Conservation (phyloP, 2,797 vertebrate species). For the Coracias cyanogaster region DNA sequence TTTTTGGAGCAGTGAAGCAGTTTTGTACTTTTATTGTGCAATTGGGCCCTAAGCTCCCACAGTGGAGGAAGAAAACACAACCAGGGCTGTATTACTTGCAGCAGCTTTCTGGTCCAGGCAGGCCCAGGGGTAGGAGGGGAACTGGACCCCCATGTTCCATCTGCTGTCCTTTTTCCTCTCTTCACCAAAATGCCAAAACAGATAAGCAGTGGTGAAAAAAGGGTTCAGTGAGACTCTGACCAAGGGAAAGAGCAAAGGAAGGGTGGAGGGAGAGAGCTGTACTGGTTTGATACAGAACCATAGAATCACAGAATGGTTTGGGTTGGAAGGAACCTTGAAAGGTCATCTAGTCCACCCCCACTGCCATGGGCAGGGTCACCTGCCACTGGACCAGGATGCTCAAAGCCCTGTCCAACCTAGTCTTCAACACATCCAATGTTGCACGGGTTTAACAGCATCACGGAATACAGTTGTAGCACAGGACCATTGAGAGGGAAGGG, state of each 20-base stretch:
- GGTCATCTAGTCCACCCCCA: too few species aligned
- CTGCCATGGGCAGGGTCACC: background rate
- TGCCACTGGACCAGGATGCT: background rate
- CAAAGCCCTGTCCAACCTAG: background rate
- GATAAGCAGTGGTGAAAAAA: background rate
- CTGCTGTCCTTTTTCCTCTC: background rate
- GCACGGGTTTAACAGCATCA: background rate
- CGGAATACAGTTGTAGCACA: background rate
- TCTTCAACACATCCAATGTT: background rate
- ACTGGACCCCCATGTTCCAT: background rate
- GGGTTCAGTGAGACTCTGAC: background rate
- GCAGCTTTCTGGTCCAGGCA: background rate
- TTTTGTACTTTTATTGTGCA: background rate
- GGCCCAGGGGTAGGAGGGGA: background rate
- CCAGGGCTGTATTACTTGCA: background rate
- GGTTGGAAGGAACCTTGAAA: background rate
- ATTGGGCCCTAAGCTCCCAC: background rate
- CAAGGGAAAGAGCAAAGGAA: background rate
- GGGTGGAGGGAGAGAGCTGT: background rate
- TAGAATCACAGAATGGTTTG: background rate
- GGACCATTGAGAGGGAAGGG: background rate
- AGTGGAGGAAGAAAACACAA: background rate
- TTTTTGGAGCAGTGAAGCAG: background rate
- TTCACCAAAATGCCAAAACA: background rate
- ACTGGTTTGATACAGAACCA: background rate